Base-by-base conservation (phyloP, 2,888 invertebrate genomes). In the Neoaliturus tenellus region DNA sequence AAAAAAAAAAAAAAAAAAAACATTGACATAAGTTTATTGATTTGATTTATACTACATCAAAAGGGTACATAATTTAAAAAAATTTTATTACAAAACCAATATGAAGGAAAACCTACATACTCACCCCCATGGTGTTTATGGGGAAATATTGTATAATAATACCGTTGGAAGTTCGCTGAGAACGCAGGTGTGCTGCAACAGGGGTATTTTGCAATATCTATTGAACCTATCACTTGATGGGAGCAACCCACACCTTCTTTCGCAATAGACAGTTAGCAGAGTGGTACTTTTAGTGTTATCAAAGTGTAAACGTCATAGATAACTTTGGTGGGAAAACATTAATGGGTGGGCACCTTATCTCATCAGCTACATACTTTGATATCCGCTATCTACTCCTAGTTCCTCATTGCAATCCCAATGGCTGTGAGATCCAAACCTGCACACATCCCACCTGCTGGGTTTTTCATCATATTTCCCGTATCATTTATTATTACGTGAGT, bases 401-500 rank as follows among this genome's bases (percentile, higher is more conserved):
- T 44, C 44, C 44, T 44, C 44, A 4, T 12, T 3, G 44, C 44
- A 14, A 6, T 14, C 23, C 6, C 3, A 2, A 31, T 62, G 62
- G 62, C 28, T 5, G 55, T 33, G 5, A 78, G 20, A 28, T 55
- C 78, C 12, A 78, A 78, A n/a, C 78, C 78, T 20, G 78, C 78
- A 8, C 78, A 78, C 35, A 17, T 78, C n/a, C 55, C 78, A 12
- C 78, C 78, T 5, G 55, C 55, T 5, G 78, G 51, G 4, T 78
- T 78, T 35, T 78, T 78, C 35, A 33, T 78, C 10, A 55, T 78
- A 23, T 78, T 78, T 55, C 78, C 78, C 0, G 31, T 48, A 14
- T 51, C 78, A 6, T 78, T 78, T 14, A 78, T 78, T 4, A 78
- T 48, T n/a, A 78, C 78, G 78, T 78, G 35, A 78, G 78, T 78